Conservation (phyloP, 2,797 vertebrate species). For the Vespertilio murinus region DNA sequence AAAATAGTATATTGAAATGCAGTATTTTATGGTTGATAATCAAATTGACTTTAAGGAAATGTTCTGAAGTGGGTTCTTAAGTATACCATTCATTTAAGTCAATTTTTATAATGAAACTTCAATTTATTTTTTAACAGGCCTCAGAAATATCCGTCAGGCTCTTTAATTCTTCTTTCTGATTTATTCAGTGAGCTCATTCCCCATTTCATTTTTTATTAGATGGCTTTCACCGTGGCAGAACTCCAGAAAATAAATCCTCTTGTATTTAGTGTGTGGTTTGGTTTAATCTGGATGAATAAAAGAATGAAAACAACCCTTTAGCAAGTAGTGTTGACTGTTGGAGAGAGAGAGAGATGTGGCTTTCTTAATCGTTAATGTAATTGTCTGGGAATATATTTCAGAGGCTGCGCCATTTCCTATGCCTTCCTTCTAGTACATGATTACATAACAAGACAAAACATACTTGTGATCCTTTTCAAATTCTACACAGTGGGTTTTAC, state of each 20-base stretch:
- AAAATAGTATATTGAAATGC: constrained; percentile 40
- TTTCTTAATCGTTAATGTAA: constrained; percentile 51
- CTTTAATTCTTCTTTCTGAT: constrained; percentile 64
- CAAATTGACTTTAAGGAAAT: constrained; percentile 48
- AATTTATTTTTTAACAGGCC: constrained; percentile 57
- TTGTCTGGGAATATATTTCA: constrained; percentile 37
- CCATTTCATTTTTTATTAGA: constrained; percentile 68
- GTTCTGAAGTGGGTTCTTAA: constrained; percentile 44
- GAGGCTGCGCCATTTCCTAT: neutral
- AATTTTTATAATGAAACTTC: constrained; percentile 53
- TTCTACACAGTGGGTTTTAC: neutral
- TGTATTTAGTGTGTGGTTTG: constrained; percentile 55
- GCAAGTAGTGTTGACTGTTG: constrained; percentile 52
- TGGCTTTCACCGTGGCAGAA: constrained; percentile 45
- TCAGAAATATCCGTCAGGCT: constrained; percentile 46
- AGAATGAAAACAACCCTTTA: constrained; percentile 54
- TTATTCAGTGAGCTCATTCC: constrained; percentile 59
- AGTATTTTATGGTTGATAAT: neutral
- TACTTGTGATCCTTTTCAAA: constrained; percentile 31
- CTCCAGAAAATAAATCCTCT: constrained; percentile 56
- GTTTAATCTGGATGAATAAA: constrained; percentile 38
- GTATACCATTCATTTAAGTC: constrained; percentile 50
- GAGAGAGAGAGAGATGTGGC: neutral
- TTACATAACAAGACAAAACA: constrained; percentile 1
- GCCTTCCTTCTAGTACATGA: neutral